phyloP scores from a whole-genome alignment of 2,888 invertebrate species.

The Heterodera filipjevi region DNA sequence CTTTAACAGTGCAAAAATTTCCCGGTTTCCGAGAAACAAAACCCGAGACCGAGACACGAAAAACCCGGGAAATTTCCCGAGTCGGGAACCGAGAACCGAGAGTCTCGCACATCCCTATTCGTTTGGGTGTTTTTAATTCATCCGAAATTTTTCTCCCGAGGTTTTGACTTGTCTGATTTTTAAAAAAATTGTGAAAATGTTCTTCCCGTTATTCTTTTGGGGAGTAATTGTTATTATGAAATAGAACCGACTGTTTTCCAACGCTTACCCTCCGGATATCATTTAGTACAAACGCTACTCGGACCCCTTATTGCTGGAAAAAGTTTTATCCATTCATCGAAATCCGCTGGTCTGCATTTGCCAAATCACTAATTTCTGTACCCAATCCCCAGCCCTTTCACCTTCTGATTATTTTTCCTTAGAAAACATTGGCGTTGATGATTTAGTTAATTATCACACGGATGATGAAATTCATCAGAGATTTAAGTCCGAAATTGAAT shows the following conservation, averaged over 20 bases:
- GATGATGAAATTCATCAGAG: neutral
- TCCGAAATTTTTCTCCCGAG: neutral
- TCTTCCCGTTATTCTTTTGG: neutral
- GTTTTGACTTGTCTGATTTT: neutral
- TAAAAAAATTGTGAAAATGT: neutral
- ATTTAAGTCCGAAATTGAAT: neutral
- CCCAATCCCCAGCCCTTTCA: neutral
- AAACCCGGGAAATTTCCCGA: no score
- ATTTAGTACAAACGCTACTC: neutral
- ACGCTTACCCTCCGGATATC: neutral
- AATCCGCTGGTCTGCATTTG: neutral
- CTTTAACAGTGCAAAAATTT: no score
- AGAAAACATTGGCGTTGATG: neutral
- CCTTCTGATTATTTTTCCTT: neutral
- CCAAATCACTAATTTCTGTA: neutral
- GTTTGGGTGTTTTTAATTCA: neutral
- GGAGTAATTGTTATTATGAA: neutral
- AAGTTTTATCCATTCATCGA: neutral
- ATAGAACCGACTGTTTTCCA: neutral
- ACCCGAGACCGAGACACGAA: no score
- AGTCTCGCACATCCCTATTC: neutral
- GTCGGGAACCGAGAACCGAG: no score
- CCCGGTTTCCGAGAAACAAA: no score
- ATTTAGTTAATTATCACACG: neutral
- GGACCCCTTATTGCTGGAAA: conserved; percentile 7